A percentile compares a stretch with the other conserved stretches of the same genome.
Conservation (phyloP, 2,113 vertebrate species). For the Gobius niger region DNA sequence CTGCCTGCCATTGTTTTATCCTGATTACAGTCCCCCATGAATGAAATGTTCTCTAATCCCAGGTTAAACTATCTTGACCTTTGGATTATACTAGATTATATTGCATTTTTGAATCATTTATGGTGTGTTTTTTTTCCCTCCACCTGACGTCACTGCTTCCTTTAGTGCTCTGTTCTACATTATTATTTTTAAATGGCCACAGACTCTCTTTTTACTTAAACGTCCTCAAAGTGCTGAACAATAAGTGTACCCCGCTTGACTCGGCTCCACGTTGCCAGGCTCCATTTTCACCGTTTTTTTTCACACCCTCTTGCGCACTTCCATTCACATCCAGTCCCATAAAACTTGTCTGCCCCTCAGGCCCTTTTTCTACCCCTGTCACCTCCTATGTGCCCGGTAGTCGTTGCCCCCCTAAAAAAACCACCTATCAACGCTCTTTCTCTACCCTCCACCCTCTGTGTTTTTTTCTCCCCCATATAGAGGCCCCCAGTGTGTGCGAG, state of each 20-base stretch:
- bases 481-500: conserved; percentile 52
- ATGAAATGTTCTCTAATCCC: conserved; percentile 54
- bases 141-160: neutral
- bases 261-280: conserved; percentile 28
- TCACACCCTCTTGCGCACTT: conserved; percentile 34
- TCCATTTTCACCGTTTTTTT: conserved; percentile 34
- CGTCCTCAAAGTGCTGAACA: neutral
- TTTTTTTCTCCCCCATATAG: conserved; percentile 65
- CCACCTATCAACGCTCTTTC: conserved; percentile 5
- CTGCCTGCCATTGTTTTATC: neutral
- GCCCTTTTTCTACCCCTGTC: conserved; percentile 15
- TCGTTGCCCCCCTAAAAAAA: conserved; percentile 18
- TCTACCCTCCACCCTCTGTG: conserved; percentile 17
- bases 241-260: neutral
- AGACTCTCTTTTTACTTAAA: neutral
- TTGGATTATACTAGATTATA: conserved; percentile 67
- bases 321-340: conserved; percentile 43
- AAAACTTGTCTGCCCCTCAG: conserved; percentile 39
- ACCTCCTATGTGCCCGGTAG: conserved; percentile 27
- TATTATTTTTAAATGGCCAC: neutral
- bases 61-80: conserved; percentile 18
- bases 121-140: neutral
- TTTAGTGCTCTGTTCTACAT: neutral
- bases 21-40: conserved; percentile 18
- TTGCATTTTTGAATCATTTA: conserved; percentile 40